Percentiles rank a stretch among this genome's conserved stretches.
Evolutionary conservation across 2,113 vertebrate species (phyloP).

Genomic region (Nesogale talazaci): DNA sequence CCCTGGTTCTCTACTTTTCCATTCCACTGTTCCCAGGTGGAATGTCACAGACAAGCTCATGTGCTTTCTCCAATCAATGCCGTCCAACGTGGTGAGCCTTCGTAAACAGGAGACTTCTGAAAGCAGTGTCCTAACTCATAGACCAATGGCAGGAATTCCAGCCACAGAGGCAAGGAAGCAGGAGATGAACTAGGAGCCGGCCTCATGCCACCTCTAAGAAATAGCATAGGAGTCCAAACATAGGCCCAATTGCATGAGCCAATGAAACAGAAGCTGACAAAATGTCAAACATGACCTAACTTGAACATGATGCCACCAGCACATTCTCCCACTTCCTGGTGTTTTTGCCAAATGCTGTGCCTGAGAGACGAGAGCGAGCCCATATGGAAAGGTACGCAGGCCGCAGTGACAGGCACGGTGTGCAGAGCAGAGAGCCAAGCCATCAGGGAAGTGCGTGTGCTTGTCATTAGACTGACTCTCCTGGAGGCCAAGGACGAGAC

Average conservation of each 20-base stretch:
- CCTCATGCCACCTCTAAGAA: neutral
- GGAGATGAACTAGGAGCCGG: neutral
- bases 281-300: neutral
- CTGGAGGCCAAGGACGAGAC: neutral
- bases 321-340: slow-evolving; percentile 6
- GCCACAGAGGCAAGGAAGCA: neutral
- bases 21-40: neutral
- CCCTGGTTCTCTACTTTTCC: neutral
- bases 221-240: neutral
- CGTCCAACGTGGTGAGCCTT: neutral
- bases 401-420: neutral
- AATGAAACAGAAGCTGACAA: neutral
- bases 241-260: neutral
- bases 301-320: neutral
- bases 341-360: slow-evolving; percentile 30
- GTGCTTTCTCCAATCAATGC: neutral
- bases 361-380: neutral
- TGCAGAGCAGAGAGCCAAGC: neutral
- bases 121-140: neutral
- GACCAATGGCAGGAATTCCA: neutral
- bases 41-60: neutral
- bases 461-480: neutral
- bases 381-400: neutral
- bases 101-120: neutral
- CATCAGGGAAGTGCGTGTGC: neutral